Evolutionary conservation across 2,797 vertebrate species (phyloP).

Genomic region (Erethizon dorsatum): DNA sequence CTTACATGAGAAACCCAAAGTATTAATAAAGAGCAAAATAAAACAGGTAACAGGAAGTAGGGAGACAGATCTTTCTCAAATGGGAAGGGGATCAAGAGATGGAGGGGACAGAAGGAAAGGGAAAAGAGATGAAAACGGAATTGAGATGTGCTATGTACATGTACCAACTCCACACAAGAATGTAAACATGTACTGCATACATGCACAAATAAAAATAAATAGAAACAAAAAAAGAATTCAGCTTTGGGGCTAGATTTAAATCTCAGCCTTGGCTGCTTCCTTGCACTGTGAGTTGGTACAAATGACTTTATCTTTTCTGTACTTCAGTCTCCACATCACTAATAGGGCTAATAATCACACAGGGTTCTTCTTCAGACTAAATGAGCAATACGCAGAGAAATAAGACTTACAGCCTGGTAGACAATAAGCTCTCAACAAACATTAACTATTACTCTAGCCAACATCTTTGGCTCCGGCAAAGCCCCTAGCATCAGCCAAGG

Average conservation of each 20-base stretch:
- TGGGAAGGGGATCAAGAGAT: not conserved
- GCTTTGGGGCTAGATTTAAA: not conserved
- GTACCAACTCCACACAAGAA: not conserved
- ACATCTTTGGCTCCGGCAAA: not conserved
- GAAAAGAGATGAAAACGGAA: not conserved
- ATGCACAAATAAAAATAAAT: not conserved
- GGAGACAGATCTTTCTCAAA: not conserved
- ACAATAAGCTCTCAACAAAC: not conserved
- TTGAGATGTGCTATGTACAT: not conserved
- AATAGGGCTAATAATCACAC: not conserved
- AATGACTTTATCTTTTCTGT: not conserved
- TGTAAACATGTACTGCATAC: not conserved
- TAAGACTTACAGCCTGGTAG: not conserved
- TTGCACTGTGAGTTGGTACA: not conserved
- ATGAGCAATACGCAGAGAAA: not conserved
- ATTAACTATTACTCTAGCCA: not conserved
- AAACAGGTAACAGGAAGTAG: not conserved
- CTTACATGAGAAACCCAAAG: not conserved
- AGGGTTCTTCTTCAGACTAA: not conserved
- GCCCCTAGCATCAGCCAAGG: not conserved
- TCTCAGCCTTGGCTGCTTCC: not conserved
- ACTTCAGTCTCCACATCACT: not conserved
- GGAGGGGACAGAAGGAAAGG: not conserved
- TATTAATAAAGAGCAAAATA: not conserved
- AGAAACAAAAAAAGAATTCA: not conserved